phyloP scores from a whole-genome alignment of 2,797 vertebrate species.

The Pterois miles region DNA sequence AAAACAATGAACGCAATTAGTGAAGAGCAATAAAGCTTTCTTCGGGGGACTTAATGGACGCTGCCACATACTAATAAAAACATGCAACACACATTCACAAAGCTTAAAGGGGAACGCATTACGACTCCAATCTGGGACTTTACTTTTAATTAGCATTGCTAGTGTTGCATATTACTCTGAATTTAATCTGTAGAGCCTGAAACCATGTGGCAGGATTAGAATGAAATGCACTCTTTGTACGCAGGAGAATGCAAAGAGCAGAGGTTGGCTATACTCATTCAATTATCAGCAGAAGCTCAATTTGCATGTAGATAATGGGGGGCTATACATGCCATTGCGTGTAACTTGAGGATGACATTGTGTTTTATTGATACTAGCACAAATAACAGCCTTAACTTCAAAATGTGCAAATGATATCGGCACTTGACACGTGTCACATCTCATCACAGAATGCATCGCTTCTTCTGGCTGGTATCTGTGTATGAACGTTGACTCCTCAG shows the following conservation, averaged over 20 bases:
- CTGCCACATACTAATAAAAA: constrained; percentile 12
- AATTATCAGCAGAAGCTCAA: constrained; percentile 9
- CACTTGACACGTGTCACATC: constrained; percentile 40
- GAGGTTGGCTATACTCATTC: constrained; percentile 3
- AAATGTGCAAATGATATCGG: constrained; percentile 28
- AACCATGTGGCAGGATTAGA: constrained; percentile 21
- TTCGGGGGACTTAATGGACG: constrained; percentile 26
- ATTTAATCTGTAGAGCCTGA: constrained; percentile 43
- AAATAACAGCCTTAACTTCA: constrained; percentile 17
- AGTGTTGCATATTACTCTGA: constrained; percentile 27
- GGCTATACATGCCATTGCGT: background rate
- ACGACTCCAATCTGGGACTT: constrained; percentile 30
- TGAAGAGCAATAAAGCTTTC: constrained; percentile 24
- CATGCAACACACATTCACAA: background rate
- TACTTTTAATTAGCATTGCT: constrained; percentile 54
- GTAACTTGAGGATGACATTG: background rate
- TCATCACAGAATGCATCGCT: constrained; percentile 14
- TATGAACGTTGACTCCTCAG: background rate
- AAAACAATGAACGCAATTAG: constrained; percentile 53
- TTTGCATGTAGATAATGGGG: background rate
- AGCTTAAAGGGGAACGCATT: constrained; percentile 19
- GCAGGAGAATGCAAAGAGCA: background rate
- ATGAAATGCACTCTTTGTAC: background rate
- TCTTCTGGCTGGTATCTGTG: constrained; percentile 14
- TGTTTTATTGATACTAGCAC: background rate